These are phyloP conservation scores for Vidua chalybeata DNA, from an alignment of 2,113 vertebrate genomes.

Conservation along the genomic window DNA sequence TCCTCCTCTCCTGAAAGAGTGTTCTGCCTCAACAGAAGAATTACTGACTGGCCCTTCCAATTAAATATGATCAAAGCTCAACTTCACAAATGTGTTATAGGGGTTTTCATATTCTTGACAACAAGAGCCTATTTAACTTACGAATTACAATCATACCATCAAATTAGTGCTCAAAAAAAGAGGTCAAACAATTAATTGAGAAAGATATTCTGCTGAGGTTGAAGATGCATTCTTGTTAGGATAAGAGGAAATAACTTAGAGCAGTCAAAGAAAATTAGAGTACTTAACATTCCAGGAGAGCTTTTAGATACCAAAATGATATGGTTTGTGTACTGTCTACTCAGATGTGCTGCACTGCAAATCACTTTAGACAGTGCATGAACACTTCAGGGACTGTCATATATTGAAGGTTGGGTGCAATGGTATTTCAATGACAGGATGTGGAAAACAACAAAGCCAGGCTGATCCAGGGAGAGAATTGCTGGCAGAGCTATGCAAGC, in stretches of 20 bases:
- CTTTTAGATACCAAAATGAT: neutral
- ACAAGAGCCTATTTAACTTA: neutral
- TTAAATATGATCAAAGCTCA: neutral
- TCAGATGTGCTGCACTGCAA: neutral
- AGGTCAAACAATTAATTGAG: neutral
- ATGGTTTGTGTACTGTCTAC: neutral
- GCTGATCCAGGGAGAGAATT: neutral
- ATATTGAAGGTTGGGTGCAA: neutral
- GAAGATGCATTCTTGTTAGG: neutral
- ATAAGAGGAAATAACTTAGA: neutral
- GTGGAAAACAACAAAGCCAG: neutral
- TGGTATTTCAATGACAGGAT: neutral
- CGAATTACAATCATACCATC: neutral
- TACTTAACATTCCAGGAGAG: conserved; percentile 1
- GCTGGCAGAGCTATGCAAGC: neutral
- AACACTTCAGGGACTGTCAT: neutral
- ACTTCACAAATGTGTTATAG: neutral
- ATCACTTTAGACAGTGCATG: neutral
- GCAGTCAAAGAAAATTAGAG: neutral
- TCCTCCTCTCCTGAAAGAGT: neutral
- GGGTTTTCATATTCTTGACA: neutral
- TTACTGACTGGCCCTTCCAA: neutral
- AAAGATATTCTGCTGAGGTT: neutral
- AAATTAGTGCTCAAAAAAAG: neutral
- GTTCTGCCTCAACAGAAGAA: neutral